Conservation (phyloP, 2,888 invertebrate genomes). For the Sinopyrophorus schimmeli region DNA sequence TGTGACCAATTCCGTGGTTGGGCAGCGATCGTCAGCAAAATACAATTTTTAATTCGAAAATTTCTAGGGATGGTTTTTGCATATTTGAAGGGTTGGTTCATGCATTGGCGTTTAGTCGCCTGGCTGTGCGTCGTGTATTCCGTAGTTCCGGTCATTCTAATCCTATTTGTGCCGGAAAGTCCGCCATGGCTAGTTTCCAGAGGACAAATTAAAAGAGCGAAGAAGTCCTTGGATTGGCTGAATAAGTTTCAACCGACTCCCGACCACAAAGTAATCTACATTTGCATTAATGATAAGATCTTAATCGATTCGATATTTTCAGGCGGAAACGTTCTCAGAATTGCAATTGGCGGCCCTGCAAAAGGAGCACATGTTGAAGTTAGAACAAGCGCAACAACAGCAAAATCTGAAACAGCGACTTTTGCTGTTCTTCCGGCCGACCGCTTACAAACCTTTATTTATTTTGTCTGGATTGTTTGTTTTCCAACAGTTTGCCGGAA, state of each 20-base stretch:
- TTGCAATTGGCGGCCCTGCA: slow-evolving; percentile 57
- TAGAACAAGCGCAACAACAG: slow-evolving; percentile 47
- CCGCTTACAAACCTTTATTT: slow-evolving; percentile 63
- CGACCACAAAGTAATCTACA: slow-evolving; percentile 45
- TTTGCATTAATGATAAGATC: not conserved
- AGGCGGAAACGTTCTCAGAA: slow-evolving; percentile 55
- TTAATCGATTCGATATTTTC: too few species aligned
- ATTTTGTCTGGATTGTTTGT: slow-evolving; percentile 60
- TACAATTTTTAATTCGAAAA: too few species aligned
- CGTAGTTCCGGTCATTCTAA: slow-evolving; percentile 55
- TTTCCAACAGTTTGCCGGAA: slow-evolving; percentile 63
- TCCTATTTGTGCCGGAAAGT: slow-evolving; percentile 60
- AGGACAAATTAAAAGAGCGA: slow-evolving; percentile 59
- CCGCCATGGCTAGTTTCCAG: slow-evolving; percentile 62
- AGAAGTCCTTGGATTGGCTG: slow-evolving; percentile 56
- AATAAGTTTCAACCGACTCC: slow-evolving; percentile 54
- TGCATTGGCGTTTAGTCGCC: slow-evolving; percentile 60
- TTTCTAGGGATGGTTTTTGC: slow-evolving; percentile 59
- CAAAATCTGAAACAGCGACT: slow-evolving; percentile 49
- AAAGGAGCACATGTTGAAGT: slow-evolving; percentile 58
- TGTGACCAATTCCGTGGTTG: too few species aligned
- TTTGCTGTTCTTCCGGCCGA: slow-evolving; percentile 58
- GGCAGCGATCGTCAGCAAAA: too few species aligned
- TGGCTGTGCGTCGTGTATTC: slow-evolving; percentile 59
- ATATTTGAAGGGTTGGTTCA: slow-evolving; percentile 59